Evolutionary conservation across 2,888 invertebrate genomes (phyloP), one percentile per base, ranked within the genome.

Genomic region (Zonitis immaculata): DNA sequence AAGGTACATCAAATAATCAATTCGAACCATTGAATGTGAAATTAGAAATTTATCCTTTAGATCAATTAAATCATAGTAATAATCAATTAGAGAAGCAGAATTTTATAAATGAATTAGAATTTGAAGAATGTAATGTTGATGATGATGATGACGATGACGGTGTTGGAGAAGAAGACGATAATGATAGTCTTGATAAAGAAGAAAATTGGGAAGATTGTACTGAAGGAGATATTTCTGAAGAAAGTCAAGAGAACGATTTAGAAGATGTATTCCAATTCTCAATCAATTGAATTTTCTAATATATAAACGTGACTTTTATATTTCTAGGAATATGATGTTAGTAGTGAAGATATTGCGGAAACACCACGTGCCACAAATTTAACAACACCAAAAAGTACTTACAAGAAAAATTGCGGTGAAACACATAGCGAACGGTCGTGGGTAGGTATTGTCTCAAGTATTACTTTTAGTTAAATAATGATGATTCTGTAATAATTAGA

Each of bases 41-140:
- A 47, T 42, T 62, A 50, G 60, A 62, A 26, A 52, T 58, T 43
- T 62, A 58, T 43, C 51, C 58, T 43, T 59, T 57, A 16, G 56
- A 56, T 51, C 59, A 61, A 30, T 52, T 49, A 16, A 59, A 56
- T 45, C 58, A 60, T 20, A 62, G 63, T 47, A 69, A n/a, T n/a
- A n/a, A n/a, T n/a, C n/a, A 62, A 52, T 54, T 59, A 42, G 69
- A 70, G 45, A 74, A 74, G 54, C 66, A 66, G 16, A 65, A 64
- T 56, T 73, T 73, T 65, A 66, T 73, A 49, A 73, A 69, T 61
- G 68, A 73, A 55, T 62, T 74, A 54, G 73, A 72, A 6, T 62
- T 73, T 47, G 69, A 69, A 52, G 70, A 73, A 59, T 73, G 73
- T 59, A 69, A 72, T 49, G 68, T 70, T 32, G 67, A 64, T 22